A percentile compares a stretch with the other conserved stretches of the same genome.
These are phyloP conservation scores for Drosophila demipolita DNA, from an alignment of 2,888 invertebrate species.

Conservation along the genomic window DNA sequence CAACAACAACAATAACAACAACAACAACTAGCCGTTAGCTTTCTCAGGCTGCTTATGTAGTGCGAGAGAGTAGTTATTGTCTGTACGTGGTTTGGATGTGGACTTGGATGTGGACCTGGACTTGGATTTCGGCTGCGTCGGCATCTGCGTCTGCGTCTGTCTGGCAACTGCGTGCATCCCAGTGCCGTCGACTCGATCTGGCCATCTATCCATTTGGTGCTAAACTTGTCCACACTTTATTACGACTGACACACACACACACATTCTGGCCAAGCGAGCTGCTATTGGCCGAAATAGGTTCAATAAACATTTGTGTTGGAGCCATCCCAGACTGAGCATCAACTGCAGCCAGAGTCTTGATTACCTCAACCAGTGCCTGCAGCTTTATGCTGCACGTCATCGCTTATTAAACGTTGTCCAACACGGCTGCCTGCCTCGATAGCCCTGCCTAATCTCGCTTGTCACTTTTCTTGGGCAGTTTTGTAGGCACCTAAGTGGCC, in stretches of 20 bases:
- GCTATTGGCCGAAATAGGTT: conserved; percentile 45
- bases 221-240: conserved; percentile 79
- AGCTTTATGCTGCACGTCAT: conserved; percentile 65
- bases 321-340: conserved; percentile 31
- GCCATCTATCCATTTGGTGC: conserved; percentile 61
- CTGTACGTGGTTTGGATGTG: conserved; percentile 26
- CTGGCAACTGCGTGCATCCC: conserved; percentile 27
- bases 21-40: conserved; percentile 64
- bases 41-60: conserved; percentile 41
- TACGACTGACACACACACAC: conserved; percentile 58
- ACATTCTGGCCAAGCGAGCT: conserved; percentile 2
- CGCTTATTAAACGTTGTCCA: conserved; percentile 71
- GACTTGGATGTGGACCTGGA: conserved; percentile 12
- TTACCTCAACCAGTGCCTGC: conserved; percentile 4
- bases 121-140: conserved; percentile 16
- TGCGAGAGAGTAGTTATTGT: conserved; percentile 28
- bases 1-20: conserved; percentile 11
- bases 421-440: conserved; percentile 35
- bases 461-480: conserved; percentile 67
- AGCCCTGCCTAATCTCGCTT: conserved; percentile 62
- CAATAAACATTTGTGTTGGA: conserved; percentile 58
- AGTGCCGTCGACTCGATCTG: conserved; percentile 30
- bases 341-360: conserved; percentile 17
- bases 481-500: conserved; percentile 62
- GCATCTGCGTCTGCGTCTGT: not conserved